phyloP scores from a whole-genome alignment of 2,888 invertebrate genomes.

The Synanthedon vespiformis region DNA sequence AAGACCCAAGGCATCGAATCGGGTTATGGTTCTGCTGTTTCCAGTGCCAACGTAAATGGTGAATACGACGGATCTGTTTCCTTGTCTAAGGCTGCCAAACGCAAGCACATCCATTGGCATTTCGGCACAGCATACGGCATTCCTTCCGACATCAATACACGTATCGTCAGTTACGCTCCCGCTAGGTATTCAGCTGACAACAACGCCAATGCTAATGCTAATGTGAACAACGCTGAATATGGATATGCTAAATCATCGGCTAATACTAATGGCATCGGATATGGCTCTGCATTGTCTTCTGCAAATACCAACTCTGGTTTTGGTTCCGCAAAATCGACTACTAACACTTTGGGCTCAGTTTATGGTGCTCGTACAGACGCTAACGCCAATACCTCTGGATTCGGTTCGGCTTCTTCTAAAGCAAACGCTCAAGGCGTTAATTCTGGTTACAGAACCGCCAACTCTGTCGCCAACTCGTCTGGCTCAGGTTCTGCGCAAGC shows the following conservation, averaged over 20 bases:
- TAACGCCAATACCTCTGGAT: conserved; percentile 32
- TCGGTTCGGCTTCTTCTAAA: conserved; percentile 35
- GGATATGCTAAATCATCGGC: conserved; percentile 17
- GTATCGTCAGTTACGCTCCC: conserved; percentile 10
- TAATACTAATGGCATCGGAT: conserved; percentile 11
- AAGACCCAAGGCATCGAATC: conserved; percentile 31
- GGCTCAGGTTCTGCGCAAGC: conserved; percentile 41
- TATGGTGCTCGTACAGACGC: conserved; percentile 25
- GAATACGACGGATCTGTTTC: conserved; percentile 23
- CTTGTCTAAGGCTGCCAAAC: conserved; percentile 24
- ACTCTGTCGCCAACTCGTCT: conserved; percentile 35
- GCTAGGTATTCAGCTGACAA: conserved; percentile 16
- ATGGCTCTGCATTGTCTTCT: conserved; percentile 11
- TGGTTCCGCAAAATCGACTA: conserved; percentile 15
- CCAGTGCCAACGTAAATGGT: conserved; percentile 35
- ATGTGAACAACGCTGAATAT: conserved; percentile 7
- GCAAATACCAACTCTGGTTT: conserved; percentile 20
- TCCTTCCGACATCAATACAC: conserved; percentile 16
- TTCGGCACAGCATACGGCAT: conserved; percentile 45
- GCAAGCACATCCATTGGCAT: conserved; percentile 42
- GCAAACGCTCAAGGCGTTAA: conserved; percentile 32
- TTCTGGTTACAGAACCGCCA: conserved; percentile 33
- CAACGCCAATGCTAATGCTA: conserved; percentile 3
- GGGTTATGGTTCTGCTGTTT: conserved; percentile 29
- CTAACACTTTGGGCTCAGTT: conserved; percentile 11